Conservation (phyloP, 2,113 vertebrate genomes). For the Rhinoptilus africanus region DNA sequence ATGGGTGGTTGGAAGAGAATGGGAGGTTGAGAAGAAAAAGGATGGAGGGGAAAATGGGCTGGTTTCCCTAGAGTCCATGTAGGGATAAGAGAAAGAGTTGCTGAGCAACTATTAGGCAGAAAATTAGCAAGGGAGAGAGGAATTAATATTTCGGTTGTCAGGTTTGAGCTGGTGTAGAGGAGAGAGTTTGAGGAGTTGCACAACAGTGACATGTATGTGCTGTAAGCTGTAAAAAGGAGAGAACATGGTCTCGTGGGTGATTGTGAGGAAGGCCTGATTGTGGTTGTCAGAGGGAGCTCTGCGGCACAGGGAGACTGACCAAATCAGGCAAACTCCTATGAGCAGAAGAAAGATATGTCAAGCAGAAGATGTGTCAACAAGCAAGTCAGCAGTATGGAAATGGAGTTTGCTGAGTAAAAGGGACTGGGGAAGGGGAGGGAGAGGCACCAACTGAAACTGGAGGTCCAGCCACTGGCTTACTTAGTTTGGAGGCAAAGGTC, state of each 20-base stretch:
- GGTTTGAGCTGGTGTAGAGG: background rate
- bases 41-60: background rate
- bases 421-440: too few relatives aligned
- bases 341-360: background rate
- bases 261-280: background rate
- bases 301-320: accelerated
- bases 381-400: background rate
- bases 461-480: background rate
- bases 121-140: background rate
- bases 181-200: background rate
- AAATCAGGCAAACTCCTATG: accelerated
- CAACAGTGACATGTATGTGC: accelerated
- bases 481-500: background rate
- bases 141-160: background rate
- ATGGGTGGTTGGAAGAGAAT: background rate
- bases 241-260: background rate
- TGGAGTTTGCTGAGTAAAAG: background rate
- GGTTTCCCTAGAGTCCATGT: accelerated
- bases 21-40: background rate
- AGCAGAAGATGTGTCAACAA: background rate
- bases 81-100: background rate
- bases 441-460: background rate
- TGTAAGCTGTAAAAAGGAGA: background rate
- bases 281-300: background rate
- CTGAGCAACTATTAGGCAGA: background rate